Conservation (phyloP, 2,113 vertebrate species). For the Poecilia latipinna region DNA sequence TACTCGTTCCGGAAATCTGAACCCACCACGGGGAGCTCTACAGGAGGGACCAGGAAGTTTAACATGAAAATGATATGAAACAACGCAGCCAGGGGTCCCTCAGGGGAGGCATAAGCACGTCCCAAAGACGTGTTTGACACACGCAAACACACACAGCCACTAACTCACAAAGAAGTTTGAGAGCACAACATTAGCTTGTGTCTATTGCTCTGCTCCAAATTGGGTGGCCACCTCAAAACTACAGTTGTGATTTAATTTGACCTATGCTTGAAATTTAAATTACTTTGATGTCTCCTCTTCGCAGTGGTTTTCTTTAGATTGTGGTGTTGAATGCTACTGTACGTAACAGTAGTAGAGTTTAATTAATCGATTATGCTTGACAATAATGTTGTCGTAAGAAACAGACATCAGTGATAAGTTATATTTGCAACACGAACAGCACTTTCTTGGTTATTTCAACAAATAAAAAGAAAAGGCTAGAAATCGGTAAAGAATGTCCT, state of each 20-base stretch:
- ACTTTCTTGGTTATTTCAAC: not conserved
- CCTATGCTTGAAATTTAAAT: conserved; percentile 41
- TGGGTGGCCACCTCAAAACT: conserved; percentile 21
- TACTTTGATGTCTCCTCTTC: conserved; percentile 53
- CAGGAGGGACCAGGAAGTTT: conserved; percentile 93
- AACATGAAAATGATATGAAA: conserved; percentile 99
- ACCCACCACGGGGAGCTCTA: conserved; percentile 80
- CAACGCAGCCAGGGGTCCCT: conserved; percentile 84
- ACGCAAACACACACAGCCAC: conserved; percentile 76
- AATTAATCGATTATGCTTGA: conserved; percentile 15
- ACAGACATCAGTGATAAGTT: conserved; percentile 23
- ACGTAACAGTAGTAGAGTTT: not conserved
- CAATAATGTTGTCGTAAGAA: conserved; percentile 21
- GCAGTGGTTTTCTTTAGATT: conserved; percentile 56
- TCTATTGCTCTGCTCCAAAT: conserved; percentile 45
- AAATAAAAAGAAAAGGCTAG: not conserved
- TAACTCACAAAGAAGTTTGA: conserved; percentile 71
- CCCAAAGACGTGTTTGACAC: conserved; percentile 74
- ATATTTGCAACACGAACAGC: conserved; percentile 31
- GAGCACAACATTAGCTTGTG: conserved; percentile 18
- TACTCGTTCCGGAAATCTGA: conserved; percentile 97
- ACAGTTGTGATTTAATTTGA: conserved; percentile 46
- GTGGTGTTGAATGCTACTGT: conserved; percentile 34
- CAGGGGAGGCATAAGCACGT: conserved; percentile 82
- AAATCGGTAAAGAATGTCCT: not conserved